phyloP scores from a whole-genome alignment of 2,113 vertebrate genomes.

The Nycticorax nycticorax region DNA sequence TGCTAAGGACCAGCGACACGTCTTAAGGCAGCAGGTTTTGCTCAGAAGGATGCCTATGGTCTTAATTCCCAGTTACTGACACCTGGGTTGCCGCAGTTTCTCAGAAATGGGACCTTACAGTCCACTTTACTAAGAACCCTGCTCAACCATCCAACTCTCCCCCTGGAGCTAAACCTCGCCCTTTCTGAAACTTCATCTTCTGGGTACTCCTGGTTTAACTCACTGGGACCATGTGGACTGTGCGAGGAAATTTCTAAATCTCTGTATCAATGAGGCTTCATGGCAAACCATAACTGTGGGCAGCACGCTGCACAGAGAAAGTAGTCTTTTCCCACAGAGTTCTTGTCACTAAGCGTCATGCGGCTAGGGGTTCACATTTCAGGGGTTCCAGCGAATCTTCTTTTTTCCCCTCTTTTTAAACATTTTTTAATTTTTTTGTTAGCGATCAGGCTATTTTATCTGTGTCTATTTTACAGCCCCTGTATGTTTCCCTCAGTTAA shows the following conservation, averaged over 20 bases:
- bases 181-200: not conserved
- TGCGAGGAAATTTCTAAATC: not conserved
- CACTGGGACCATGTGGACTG: not conserved
- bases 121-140: not conserved
- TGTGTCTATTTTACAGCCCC: not conserved
- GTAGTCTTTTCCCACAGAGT: not conserved
- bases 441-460: not conserved
- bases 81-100: not conserved
- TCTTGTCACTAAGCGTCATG: not conserved
- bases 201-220: not conserved
- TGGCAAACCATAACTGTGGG: not conserved
- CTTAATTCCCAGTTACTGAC: not conserved
- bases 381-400: not conserved
- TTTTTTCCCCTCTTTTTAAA: too few species aligned
- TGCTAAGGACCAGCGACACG: not conserved
- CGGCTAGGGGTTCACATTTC: not conserved
- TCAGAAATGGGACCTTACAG: not conserved
- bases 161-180: not conserved
- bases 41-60: not conserved
- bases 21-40: not conserved
- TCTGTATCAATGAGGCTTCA: not conserved
- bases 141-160: not conserved
- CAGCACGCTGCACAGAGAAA: not conserved
- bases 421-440: not conserved
- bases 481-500: accelerated